Percentiles rank a stretch among this genome's conserved stretches.
These are phyloP conservation scores for Echinarachnius parma DNA, from an alignment of 53 echinoderm and acorn worm species.

Conservation along the genomic window DNA sequence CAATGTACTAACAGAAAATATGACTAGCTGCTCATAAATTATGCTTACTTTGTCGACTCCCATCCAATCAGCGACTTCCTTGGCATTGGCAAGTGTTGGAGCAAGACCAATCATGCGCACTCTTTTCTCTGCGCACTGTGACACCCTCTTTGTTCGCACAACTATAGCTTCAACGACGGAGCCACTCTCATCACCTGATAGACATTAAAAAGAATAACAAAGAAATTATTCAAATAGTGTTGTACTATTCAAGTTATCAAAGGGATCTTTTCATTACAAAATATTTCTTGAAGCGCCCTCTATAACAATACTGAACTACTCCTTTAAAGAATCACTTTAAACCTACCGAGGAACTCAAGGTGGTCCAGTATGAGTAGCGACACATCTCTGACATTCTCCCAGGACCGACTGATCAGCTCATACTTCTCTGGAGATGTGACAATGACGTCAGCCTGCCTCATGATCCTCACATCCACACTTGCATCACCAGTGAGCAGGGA, in stretches of 20 bases:
- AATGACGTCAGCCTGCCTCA: slow-evolving; percentile 67
- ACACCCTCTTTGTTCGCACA: not conserved
- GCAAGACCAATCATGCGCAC: slow-evolving; percentile 19
- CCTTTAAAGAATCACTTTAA: no score
- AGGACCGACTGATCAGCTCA: slow-evolving; percentile 84
- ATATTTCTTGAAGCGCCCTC: no score
- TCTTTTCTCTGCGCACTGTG: not conserved
- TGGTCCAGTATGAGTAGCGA: slow-evolving; percentile 81
- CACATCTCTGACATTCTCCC: slow-evolving; percentile 76
- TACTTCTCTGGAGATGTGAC: slow-evolving; percentile 91
- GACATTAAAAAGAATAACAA: no score
- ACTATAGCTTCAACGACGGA: slow-evolving; percentile 11
- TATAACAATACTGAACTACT: no score
- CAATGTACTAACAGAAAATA: not conserved
- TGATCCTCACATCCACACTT: not conserved
- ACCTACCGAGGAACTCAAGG: slow-evolving; percentile 80
- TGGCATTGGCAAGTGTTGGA: slow-evolving; percentile 6
- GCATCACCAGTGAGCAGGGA: slow-evolving; percentile 9
- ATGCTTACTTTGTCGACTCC: slow-evolving; percentile 13
- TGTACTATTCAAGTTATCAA: no score
- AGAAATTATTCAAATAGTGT: no score
- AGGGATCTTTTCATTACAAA: no score
- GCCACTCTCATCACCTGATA: slow-evolving; percentile 9
- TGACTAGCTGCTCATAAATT: not conserved
- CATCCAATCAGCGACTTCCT: slow-evolving; percentile 19